Base-by-base conservation (phyloP, 92 coral and sea anemone genomes). In the Epizoanthus scotinus region DNA sequence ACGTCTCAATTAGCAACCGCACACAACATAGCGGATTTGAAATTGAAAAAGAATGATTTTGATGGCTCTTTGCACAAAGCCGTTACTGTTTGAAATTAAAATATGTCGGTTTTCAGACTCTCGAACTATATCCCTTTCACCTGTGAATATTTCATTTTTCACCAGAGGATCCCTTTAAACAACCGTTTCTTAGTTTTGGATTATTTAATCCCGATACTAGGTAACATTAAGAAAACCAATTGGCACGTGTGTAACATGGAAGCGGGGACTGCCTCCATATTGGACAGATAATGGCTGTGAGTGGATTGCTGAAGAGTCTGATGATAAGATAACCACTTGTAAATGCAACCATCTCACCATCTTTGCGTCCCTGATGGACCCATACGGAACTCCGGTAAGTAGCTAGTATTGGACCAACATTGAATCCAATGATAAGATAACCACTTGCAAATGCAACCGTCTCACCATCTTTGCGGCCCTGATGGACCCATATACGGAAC, bases 221-320 rank as follows among this genome's bases (percentile, higher is more conserved):
- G 62, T 71, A 12, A 13, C 42, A 7, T 19, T 17, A 52, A 0
- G 62, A 29, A 26, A 71, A 50, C 77, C 77, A 5, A 38, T 71
- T 18, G 77, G 61, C 27, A 71, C 80, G 40, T 85, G 88, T 25
- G 84, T 79, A 36, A 78, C 70, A 28, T 85, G 88, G 88, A 62
- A 40, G 60, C 84, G 84, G 20, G 74, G 59, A 9, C 44, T 49
- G 50, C 65, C 81, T 15, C 62, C 57, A 31, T 71, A 52, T 50
- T 85, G 88, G 88, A 71, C 57, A 59, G 88, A 85, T 57, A 47
- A 78, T 26, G 88, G 88, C 5, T 85, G 88, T 56, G 80, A 71
- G 31, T 70, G 65, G 25, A 84, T 85, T 70, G 31, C 84, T 54
- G 81, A 78, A 9, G 81, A 85, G 49, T 78, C 84, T 26, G 78